Conservation (phyloP, 1,140 invertebrate species). For the Neodiprion virginianus region DNA sequence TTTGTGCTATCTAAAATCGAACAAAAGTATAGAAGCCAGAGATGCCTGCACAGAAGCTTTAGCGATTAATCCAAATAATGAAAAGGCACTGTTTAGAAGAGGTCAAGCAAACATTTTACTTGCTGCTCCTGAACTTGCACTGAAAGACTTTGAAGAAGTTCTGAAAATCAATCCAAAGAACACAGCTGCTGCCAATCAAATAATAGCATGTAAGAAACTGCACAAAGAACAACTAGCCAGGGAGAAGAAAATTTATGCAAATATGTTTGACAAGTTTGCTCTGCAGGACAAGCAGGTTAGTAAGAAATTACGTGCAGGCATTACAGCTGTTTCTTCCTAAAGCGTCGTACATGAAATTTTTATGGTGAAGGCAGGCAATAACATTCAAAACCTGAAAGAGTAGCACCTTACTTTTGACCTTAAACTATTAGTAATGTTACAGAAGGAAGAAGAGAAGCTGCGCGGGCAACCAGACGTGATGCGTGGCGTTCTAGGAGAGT, state of each 20-base stretch:
- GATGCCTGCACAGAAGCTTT: slow-evolving; percentile 76
- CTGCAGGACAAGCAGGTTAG: slow-evolving; percentile 79
- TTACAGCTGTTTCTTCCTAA: slow-evolving; percentile 16
- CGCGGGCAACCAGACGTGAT: slow-evolving; percentile 75
- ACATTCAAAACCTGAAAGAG: background rate
- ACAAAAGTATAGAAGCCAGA: slow-evolving; percentile 77
- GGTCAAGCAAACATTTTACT: slow-evolving; percentile 82
- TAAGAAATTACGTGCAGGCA: slow-evolving; percentile 27
- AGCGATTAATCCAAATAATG: slow-evolving; percentile 78
- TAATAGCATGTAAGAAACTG: slow-evolving; percentile 74
- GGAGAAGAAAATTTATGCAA: slow-evolving; percentile 91
- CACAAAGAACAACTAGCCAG: slow-evolving; percentile 78
- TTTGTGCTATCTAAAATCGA: slow-evolving; percentile 83
- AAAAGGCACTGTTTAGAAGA: slow-evolving; percentile 90
- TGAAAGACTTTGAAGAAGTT: slow-evolving; percentile 81
- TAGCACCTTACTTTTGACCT: slow-evolving; percentile 33
- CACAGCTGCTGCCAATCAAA: slow-evolving; percentile 82
- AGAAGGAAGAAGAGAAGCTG: slow-evolving; percentile 72
- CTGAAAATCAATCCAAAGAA: slow-evolving; percentile 78
- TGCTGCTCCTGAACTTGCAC: slow-evolving; percentile 80
- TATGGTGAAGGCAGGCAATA: background rate
- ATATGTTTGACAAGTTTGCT: slow-evolving; percentile 94
- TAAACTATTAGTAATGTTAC: slow-evolving; percentile 57
- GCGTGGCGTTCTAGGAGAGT: slow-evolving; percentile 70
- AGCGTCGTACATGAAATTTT: slow-evolving; percentile 32